Conservation (phyloP, 2,113 vertebrate genomes). For the Dipodomys spectabilis region DNA sequence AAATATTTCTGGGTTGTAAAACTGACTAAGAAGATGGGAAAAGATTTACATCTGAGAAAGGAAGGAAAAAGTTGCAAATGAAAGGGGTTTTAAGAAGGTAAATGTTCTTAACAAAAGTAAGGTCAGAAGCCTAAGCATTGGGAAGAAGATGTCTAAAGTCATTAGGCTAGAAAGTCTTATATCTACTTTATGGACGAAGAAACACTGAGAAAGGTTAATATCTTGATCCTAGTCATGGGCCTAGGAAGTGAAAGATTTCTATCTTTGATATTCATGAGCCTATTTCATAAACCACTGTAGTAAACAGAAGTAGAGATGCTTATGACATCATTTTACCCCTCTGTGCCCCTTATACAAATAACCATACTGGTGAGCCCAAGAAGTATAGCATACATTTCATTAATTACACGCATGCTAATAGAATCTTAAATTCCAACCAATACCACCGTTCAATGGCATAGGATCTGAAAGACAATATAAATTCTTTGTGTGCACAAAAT, state of each 20-base stretch:
- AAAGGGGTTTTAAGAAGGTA: background rate
- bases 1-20: background rate
- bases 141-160: background rate
- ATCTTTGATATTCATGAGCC: background rate
- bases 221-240: background rate
- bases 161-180: background rate
- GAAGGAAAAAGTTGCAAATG: background rate
- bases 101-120: background rate
- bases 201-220: background rate
- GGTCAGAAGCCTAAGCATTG: background rate
- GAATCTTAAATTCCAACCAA: background rate
- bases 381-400: background rate
- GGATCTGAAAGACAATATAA: background rate
- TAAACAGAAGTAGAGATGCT: background rate
- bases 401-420: background rate
- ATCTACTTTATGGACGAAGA: background rate
- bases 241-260: background rate
- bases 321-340: background rate
- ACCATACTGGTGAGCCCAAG: background rate
- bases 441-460: background rate
- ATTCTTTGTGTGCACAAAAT: background rate
- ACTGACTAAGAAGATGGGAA: background rate
- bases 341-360: background rate
- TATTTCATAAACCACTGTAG: background rate
- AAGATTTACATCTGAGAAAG: background rate